phyloP scores from a whole-genome alignment of 2,888 invertebrate species.

The Coelopa pilipes region DNA sequence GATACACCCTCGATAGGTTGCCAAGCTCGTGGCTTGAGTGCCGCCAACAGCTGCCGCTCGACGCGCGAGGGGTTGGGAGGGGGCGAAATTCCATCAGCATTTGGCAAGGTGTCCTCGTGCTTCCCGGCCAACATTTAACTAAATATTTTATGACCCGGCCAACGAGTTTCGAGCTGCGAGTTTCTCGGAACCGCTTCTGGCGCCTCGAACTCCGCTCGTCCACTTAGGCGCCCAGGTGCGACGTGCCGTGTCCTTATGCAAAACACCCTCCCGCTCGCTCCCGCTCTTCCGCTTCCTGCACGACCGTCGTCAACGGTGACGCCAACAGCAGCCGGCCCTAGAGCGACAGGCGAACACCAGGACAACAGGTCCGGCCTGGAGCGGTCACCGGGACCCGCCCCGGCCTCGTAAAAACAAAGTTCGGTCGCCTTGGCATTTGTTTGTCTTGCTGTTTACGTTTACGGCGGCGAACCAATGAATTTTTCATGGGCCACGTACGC shows the following conservation, averaged over 20 bases:
- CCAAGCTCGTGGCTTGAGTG: too few species aligned
- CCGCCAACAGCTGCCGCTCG: too few species aligned
- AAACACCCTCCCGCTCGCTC: background rate
- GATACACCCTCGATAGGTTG: too few species aligned
- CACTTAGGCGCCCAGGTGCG: constrained; percentile 27
- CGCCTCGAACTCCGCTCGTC: background rate
- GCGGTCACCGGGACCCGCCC: background rate
- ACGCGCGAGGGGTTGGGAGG: too few species aligned
- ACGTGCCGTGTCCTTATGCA: constrained; percentile 7
- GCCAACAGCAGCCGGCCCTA: background rate
- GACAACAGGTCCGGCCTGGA: too few species aligned
- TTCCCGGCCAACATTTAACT: constrained; percentile 10
- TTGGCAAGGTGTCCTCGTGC: too few species aligned
- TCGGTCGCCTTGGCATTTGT: background rate
- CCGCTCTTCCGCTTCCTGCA: too few species aligned
- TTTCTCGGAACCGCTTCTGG: background rate
- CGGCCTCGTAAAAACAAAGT: constrained; percentile 19
- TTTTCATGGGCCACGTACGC: constrained; percentile 32
- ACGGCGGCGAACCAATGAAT: constrained; percentile 38
- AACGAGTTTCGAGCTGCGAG: background rate
- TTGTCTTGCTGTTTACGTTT: constrained; percentile 36
- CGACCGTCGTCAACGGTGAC: background rate
- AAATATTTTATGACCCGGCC: constrained; percentile 14
- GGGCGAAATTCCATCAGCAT: too few species aligned
- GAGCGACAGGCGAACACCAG: too few species aligned